Evolutionary conservation across 2,888 invertebrate species (phyloP), one percentile per base, ranked within the genome.

Genomic region (Disparrhopalites patrizii): DNA sequence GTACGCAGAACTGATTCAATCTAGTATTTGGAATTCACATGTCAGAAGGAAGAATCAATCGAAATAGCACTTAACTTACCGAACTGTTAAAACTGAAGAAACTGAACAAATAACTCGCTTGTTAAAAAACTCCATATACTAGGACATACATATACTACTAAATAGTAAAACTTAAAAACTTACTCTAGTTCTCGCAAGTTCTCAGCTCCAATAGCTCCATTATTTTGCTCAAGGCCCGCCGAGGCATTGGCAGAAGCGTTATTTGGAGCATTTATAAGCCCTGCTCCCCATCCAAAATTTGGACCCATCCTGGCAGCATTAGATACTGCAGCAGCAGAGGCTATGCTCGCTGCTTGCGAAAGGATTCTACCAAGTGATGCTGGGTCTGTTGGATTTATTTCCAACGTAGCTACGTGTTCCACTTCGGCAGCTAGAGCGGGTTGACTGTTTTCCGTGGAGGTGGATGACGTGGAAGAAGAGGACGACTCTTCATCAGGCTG

Each of bases 311-410:
- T 36, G 27, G 70, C 57, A 18, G 69, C 65, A n/a, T 67, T 65
- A 23, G 70, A 63, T 3, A 71, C 60, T 23, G 68, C 70, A 51
- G 72, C 71, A 4, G 70, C 65, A 0, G 71, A 68, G 10, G 70
- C 69, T 5, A 68, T 71, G 30, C 70, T 68, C 3, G 70, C 70
- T n/a, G 70, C 70, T 65, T 71, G 71, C 30, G 70, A 69, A 40
- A 73, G 69, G 68, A 73, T 69, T 30, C 70, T 58, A 30, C 69
- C 70, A 8, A 73, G 65, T 3, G 71, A 67, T 10, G 55, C 65
- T 10, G 65, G 57, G 47, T 70, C 72, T n/a, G 66, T 67, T 15
- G 55, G 36, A 28, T 71, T 69, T 28, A 74, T 40, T 28, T 74
- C 73, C 73, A 74, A 72, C 1, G 63, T 40, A 27, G 43, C 30